A percentile compares a stretch with the other conserved stretches of the same genome.
Conservation (phyloP, 2,888 invertebrate genomes). For the Polyommatus icarus region DNA sequence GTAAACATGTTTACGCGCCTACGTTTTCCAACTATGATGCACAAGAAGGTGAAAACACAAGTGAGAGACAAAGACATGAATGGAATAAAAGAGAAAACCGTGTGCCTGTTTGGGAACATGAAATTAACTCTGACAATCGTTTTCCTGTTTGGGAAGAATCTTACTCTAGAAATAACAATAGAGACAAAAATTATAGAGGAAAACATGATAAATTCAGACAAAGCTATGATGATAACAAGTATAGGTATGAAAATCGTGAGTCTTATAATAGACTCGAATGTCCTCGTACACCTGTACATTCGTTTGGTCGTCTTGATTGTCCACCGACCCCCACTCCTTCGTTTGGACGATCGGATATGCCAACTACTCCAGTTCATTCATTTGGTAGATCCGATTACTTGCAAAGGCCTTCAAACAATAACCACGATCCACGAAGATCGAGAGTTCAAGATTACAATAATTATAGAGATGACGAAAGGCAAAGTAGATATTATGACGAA, state of each 20-base stretch:
- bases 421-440: constrained; percentile 59
- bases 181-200: constrained; percentile 39
- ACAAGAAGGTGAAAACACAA: constrained; percentile 48
- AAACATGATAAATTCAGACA: constrained; percentile 7
- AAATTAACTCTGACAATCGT: neutral
- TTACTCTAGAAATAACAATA: constrained; percentile 40
- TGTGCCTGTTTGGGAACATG: constrained; percentile 28
- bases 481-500: constrained; percentile 52
- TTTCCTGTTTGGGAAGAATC: constrained; percentile 43
- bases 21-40: constrained; percentile 49
- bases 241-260: constrained; percentile 36
- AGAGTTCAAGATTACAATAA: constrained; percentile 55
- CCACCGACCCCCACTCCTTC: constrained; percentile 51
- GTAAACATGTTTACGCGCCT: constrained; percentile 66
- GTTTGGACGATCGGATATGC: constrained; percentile 55
- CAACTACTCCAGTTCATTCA: constrained; percentile 44
- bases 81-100: constrained; percentile 32
- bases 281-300: constrained; percentile 42
- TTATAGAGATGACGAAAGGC: constrained; percentile 49
- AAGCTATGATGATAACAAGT: constrained; percentile 38
- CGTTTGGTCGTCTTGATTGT: constrained; percentile 45
- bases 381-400: constrained; percentile 46
- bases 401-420: constrained; percentile 38
- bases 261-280: constrained; percentile 40
- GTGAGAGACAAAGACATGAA: constrained; percentile 34